Percentiles rank a stretch among this genome's conserved stretches.
Conservation (phyloP, 1,140 invertebrate genomes). For the Magallana gigas region DNA sequence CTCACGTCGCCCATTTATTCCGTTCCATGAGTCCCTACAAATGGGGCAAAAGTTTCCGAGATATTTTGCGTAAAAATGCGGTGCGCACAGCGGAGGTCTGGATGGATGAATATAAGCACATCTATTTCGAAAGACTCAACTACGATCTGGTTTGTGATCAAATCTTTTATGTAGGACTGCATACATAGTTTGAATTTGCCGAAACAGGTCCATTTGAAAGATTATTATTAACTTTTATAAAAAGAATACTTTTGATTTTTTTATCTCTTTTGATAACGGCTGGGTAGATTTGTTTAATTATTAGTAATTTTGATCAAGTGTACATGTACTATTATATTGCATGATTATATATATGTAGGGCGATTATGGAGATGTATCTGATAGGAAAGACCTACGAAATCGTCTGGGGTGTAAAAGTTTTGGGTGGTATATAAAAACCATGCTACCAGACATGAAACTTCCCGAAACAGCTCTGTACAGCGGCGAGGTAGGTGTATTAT, state of each 20-base stretch:
- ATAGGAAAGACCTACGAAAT: slow-evolving; percentile 86
- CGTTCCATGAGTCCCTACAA: slow-evolving; percentile 95
- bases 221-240: too few relatives aligned
- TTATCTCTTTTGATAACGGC: too few relatives aligned
- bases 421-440: slow-evolving; percentile 97
- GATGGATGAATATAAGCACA: slow-evolving; percentile 94
- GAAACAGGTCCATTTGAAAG: too few relatives aligned
- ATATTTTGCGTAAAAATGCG: slow-evolving; percentile 77
- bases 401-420: slow-evolving; percentile 84
- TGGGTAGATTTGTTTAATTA: too few relatives aligned
- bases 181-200: too few relatives aligned
- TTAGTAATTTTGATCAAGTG: too few relatives aligned
- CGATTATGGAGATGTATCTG: slow-evolving; percentile 91
- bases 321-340: too few relatives aligned
- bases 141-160: slow-evolving; percentile 80
- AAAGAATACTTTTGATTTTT: too few relatives aligned
- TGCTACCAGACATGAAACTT: slow-evolving; percentile 94
- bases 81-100: slow-evolving; percentile 80
- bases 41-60: slow-evolving; percentile 81
- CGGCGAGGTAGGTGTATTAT: slow-evolving; percentile 58
- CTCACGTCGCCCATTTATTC: slow-evolving; percentile 95
- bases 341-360: slow-evolving; percentile 55
- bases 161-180: too few relatives aligned
- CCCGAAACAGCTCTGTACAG: slow-evolving; percentile 81
- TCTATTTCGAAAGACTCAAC: slow-evolving; percentile 86